Percentiles rank a stretch among this genome's conserved stretches.
Conservation (phyloP, 2,113 vertebrate genomes). For the Pelobates fuscus region DNA sequence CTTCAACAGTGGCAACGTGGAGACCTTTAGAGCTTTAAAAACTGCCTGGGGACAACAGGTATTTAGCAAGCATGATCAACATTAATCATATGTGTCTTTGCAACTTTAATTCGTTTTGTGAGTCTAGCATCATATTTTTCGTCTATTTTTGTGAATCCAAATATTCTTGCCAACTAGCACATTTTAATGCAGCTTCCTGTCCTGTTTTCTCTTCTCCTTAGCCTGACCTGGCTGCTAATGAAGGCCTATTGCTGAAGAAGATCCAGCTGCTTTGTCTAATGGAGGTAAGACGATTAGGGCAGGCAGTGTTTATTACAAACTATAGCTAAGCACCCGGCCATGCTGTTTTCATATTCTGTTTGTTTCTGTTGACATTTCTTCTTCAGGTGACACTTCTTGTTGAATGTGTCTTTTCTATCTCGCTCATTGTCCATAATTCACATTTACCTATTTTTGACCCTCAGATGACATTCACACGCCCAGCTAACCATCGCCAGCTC, state of each 20-base stretch:
- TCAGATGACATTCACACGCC: slow-evolving; percentile 98
- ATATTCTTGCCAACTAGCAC: too few species aligned
- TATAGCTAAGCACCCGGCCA: too few species aligned
- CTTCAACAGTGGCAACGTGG: slow-evolving; percentile 94
- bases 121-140: too few species aligned
- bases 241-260: slow-evolving; percentile 90
- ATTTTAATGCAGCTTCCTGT: background rate
- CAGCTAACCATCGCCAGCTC: slow-evolving; percentile 93
- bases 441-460: background rate
- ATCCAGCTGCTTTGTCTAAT: slow-evolving; percentile 95
- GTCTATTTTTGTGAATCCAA: too few species aligned
- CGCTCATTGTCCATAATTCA: background rate
- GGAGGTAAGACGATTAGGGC: slow-evolving; percentile 83
- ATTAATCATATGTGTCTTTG: too few species aligned
- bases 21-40: slow-evolving; percentile 90
- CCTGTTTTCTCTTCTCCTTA: slow-evolving; percentile 53
- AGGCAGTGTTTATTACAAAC: too few species aligned
- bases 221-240: slow-evolving; percentile 92
- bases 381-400: too few species aligned
- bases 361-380: too few species aligned
- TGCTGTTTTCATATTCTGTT: too few species aligned
- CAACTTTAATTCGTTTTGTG: too few species aligned
- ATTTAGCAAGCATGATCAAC: too few species aligned
- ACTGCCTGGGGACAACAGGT: slow-evolving; percentile 95
- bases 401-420: too few species aligned